phyloP scores from a whole-genome alignment of 2,113 vertebrate genomes.

The Eulacestoma nigropectus region DNA sequence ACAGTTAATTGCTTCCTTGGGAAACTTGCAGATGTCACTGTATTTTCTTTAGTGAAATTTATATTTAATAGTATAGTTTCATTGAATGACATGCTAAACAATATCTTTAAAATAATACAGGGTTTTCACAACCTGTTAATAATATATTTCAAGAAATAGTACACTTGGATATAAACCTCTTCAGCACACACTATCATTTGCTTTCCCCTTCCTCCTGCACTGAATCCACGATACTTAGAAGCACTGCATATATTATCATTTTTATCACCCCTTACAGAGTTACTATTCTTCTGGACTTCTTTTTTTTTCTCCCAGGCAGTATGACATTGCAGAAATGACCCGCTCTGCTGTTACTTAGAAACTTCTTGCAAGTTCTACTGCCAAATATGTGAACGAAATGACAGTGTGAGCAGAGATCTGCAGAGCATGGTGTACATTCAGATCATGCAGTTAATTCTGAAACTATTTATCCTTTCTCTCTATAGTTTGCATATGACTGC shows the following conservation, averaged over 20 bases:
- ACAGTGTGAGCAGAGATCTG: background rate
- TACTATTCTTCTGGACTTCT: background rate
- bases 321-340: background rate
- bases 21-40: background rate
- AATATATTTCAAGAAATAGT: background rate
- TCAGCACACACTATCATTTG: background rate
- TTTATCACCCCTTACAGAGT: background rate
- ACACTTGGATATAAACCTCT: background rate
- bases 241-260: background rate
- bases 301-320: background rate
- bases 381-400: background rate
- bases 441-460: background rate
- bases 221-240: background rate
- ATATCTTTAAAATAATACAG: background rate
- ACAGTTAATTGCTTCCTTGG: background rate
- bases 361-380: background rate
- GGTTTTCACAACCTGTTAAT: background rate
- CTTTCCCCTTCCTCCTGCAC: background rate
- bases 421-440: background rate
- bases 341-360: background rate
- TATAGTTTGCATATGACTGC: background rate
- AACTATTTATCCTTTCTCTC: background rate
- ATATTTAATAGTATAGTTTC: background rate
- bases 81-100: background rate
- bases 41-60: background rate